phyloP scores from a whole-genome alignment of 2,113 vertebrate genomes.

The Hyperopisus bebe region DNA sequence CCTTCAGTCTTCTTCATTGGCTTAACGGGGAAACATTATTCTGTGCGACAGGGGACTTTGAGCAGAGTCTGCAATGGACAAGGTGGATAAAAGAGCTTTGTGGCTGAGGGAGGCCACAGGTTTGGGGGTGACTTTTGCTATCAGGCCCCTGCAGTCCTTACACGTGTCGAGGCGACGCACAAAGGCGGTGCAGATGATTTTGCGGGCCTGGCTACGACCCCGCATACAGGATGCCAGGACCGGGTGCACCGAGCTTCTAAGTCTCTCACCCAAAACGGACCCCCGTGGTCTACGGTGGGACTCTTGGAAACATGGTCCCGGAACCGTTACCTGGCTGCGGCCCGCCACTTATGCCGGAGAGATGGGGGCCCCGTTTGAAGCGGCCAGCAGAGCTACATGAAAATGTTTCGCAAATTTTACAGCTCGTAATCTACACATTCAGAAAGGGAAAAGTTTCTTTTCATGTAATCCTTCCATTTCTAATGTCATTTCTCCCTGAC shows the following conservation, averaged over 20 bases:
- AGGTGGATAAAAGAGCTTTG: conserved; percentile 41
- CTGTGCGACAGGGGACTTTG: conserved; percentile 31
- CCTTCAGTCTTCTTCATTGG: conserved; percentile 36
- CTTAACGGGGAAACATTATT: conserved; percentile 39
- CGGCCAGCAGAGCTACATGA: not conserved
- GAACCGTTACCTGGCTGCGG: not conserved
- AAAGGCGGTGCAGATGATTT: conserved; percentile 38
- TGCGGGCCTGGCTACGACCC: conserved; percentile 34
- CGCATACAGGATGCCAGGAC: conserved; percentile 34
- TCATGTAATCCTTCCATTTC: not conserved
- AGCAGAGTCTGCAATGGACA: conserved; percentile 35
- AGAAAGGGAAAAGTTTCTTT: not conserved
- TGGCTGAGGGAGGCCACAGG: conserved; percentile 28
- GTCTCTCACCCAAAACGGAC: not conserved
- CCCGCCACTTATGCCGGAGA: not conserved
- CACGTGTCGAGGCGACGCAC: conserved; percentile 39
- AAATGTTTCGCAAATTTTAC: not conserved
- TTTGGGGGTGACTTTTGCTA: conserved; percentile 48
- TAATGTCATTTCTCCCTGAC: not conserved
- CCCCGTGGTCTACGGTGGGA: not conserved
- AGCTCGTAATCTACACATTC: not conserved
- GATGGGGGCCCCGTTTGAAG: not conserved
- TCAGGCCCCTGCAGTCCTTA: conserved; percentile 54
- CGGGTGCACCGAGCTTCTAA: not conserved
- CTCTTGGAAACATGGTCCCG: not conserved